Base-by-base conservation (phyloP, 1,140 invertebrate genomes). In the Pogonomyrmex californicus region DNA sequence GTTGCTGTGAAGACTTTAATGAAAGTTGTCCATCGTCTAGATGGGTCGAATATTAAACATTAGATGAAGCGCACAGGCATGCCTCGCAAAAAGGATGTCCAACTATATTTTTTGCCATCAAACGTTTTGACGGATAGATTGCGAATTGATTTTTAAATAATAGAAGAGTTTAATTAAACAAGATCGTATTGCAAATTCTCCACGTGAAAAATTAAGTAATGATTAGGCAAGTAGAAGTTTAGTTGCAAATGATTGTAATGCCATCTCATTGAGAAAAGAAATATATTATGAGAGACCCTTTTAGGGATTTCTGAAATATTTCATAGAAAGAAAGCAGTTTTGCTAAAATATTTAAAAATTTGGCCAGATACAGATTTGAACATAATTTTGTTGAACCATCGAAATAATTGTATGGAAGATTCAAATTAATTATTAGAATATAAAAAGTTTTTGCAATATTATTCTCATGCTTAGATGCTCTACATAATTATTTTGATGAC, bases 1-100 rank as follows among this genome's bases (percentile, higher is more conserved):
- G 17, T 66, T 51, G 47, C 77, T 4, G 12, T 63, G n/a, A 66
- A 66, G 12, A n/a, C 7, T 79, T 79, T 66, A 79, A 79, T 77
- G 75, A 77, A 41, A 47, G 44, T 23, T 54, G n/a, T 44, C 30
- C 5, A 1, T 4, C 56, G 30, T 62, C 23, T 33, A 47, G 14
- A 5, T 44, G 41, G 23, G 2, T 79, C 62, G n/a, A 38, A 66
- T 79, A 66, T 66, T 79, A 79, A 79, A 79, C 49, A 54, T 41
- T 36, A 38, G 36, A 65, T 30, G 44, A 51, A 3, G 23, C 17
- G 14, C 51, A 56, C 7, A 76, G 6, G 1, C 36, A 12, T 47
- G 9, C 4, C 5, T 47, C 36, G 7, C 38, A 65, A 78, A 78
- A 78, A 49, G 9, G 23, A 41, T 62, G 30, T 23, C 10, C 17